Percentiles rank a stretch among this genome's conserved stretches.
Evolutionary conservation across 2,888 invertebrate genomes (phyloP).

Genomic region (Mayetiola destructor): DNA sequence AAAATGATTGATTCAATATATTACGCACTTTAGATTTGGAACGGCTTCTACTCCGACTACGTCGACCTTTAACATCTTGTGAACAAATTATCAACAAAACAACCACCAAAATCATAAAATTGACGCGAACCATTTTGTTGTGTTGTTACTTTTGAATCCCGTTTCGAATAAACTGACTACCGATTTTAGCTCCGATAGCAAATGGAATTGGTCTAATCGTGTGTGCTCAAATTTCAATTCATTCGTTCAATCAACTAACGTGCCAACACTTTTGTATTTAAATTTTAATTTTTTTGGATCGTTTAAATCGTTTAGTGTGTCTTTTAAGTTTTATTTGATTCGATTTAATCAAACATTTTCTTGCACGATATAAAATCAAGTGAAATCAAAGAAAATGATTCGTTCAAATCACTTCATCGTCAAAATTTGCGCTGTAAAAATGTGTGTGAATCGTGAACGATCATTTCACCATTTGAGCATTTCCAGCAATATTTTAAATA

Average conservation of each 20-base stretch:
- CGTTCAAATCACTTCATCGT: too few relatives aligned
- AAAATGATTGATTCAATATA: conserved; percentile 12
- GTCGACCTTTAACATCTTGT: conserved; percentile 39
- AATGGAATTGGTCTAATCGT: too few relatives aligned
- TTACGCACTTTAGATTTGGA: conserved; percentile 63
- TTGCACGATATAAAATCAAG: too few relatives aligned
- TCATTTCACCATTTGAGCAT: too few relatives aligned
- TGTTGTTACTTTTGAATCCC: neutral
- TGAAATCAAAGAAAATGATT: too few relatives aligned
- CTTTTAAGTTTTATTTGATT: neutral
- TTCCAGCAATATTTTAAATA: too few relatives aligned
- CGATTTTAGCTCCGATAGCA: neutral
- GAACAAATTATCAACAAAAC: conserved; percentile 32
- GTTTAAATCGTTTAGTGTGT: too few relatives aligned
- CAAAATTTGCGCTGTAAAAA: too few relatives aligned
- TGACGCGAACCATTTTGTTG: neutral
- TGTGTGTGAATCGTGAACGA: too few relatives aligned
- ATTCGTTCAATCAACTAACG: conserved; percentile 2
- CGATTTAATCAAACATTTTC: too few relatives aligned
- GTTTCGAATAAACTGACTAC: neutral
- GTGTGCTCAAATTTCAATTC: too few relatives aligned
- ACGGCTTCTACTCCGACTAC: conserved; percentile 55
- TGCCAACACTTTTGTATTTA: neutral
- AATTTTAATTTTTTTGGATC: neutral
- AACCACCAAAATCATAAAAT: conserved; percentile 22